These are phyloP conservation scores for Camponotus vicinus DNA, from an alignment of 1,140 invertebrate genomes.

Conservation along the genomic window DNA sequence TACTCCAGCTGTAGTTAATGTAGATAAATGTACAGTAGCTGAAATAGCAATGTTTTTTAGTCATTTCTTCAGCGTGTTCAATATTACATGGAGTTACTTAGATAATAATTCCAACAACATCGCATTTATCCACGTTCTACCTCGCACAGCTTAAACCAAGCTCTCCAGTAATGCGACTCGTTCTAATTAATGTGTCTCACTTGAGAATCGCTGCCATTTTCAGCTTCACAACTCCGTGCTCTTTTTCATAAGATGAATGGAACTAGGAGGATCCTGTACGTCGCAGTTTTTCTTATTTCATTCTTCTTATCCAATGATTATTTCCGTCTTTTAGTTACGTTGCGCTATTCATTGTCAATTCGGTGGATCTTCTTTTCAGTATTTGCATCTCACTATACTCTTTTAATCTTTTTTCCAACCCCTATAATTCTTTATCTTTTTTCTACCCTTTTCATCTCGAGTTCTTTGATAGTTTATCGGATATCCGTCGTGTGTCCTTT, in stretches of 20 bases:
- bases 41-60: neutral
- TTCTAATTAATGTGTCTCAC: slow-evolving; percentile 35
- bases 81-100: neutral
- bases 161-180: slow-evolving; percentile 4
- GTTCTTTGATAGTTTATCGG: neutral
- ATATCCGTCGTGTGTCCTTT: neutral
- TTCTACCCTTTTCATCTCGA: neutral
- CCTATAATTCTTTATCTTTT: neutral
- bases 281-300: slow-evolving; percentile 27
- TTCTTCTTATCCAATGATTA: neutral
- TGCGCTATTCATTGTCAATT: neutral
- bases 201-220: slow-evolving; percentile 30
- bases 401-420: neutral
- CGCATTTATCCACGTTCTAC: neutral
- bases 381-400: neutral
- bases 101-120: neutral
- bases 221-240: neutral
- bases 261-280: slow-evolving; percentile 3
- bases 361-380: neutral
- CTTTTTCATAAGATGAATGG: slow-evolving; percentile 13
- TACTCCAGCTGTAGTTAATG: neutral
- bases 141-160: slow-evolving; percentile 6
- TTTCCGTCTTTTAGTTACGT: neutral
- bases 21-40: neutral
- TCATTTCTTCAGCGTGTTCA: slow-evolving; percentile 12